Evolutionary conservation across 2,797 vertebrate species (phyloP).

Genomic region (Sandelia bainsii): DNA sequence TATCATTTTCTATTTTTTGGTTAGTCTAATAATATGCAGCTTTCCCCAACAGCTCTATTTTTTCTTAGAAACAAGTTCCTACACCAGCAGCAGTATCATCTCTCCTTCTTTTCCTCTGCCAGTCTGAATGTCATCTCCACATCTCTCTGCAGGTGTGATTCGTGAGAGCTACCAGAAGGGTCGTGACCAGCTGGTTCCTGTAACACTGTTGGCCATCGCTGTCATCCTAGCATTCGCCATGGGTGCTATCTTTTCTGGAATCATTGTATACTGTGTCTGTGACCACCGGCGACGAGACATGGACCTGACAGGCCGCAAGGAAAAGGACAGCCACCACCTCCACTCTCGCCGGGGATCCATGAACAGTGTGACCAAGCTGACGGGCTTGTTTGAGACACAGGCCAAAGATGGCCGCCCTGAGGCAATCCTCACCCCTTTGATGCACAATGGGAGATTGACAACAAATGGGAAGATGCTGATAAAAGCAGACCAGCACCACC

Average conservation of each 20-base stretch:
- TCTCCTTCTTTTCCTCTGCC: slow-evolving; percentile 8
- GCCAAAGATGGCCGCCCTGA: slow-evolving; percentile 95
- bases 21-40: slow-evolving; percentile 31
- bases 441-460: slow-evolving; percentile 94
- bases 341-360: slow-evolving; percentile 94
- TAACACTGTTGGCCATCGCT: slow-evolving; percentile 95
- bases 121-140: slow-evolving; percentile 65
- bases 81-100: not conserved
- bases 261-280: slow-evolving; percentile 96
- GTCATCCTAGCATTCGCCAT: slow-evolving; percentile 97
- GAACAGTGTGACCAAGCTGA: slow-evolving; percentile 98
- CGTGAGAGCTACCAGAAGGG: slow-evolving; percentile 98
- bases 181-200: slow-evolving; percentile 95
- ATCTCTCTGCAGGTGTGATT: slow-evolving; percentile 95
- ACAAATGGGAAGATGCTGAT: slow-evolving; percentile 93
- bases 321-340: slow-evolving; percentile 89
- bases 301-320: slow-evolving; percentile 88
- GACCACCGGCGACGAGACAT: slow-evolving; percentile 93
- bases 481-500: slow-evolving; percentile 96
- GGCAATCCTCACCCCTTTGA: slow-evolving; percentile 94
- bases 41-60: slow-evolving; percentile 22
- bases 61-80: slow-evolving; percentile 31
- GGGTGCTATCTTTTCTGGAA: slow-evolving; percentile 97
- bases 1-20: slow-evolving; percentile 35
- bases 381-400: slow-evolving; percentile 94